Evolutionary conservation across 2,888 invertebrate genomes (phyloP).

Genomic region (Cheilosia impressa): DNA sequence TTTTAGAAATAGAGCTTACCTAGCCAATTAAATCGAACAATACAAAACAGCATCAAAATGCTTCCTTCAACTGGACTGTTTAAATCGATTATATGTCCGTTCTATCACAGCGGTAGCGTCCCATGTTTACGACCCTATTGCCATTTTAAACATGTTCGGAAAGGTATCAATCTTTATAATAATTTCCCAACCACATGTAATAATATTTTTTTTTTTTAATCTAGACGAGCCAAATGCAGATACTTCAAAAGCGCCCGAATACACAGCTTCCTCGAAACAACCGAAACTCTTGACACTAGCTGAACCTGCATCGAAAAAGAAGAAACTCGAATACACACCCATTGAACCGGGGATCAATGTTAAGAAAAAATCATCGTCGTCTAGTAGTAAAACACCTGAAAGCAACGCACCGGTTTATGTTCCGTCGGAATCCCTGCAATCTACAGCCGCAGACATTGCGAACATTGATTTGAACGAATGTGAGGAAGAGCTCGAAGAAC

Average conservation of each 20-base stretch:
- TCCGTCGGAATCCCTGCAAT: constrained; percentile 76
- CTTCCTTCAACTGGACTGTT: constrained; percentile 95
- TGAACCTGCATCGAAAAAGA: constrained; percentile 78
- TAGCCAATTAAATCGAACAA: background rate
- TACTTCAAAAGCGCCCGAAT: constrained; percentile 78
- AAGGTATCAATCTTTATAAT: constrained; percentile 84
- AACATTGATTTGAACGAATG: constrained; percentile 77
- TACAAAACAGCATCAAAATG: constrained; percentile 86
- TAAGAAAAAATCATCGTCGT: constrained; percentile 75
- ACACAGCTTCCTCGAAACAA: constrained; percentile 79
- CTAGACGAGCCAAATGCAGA: constrained; percentile 76
- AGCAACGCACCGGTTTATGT: constrained; percentile 80
- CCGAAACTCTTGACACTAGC: constrained; percentile 80
- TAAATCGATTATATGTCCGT: constrained; percentile 93
- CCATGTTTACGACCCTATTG: constrained; percentile 95
- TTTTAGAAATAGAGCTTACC: constrained; percentile 12
- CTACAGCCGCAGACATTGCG: constrained; percentile 53
- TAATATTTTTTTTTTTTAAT: constrained; percentile 4
- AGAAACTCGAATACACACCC: constrained; percentile 82
- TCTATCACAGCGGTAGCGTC: constrained; percentile 87
- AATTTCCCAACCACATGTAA: constrained; percentile 23
- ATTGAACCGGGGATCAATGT: constrained; percentile 82
- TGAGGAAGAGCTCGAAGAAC: constrained; percentile 77
- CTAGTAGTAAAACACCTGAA: constrained; percentile 38
- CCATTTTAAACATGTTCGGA: constrained; percentile 94